Evolutionary conservation across 2,797 vertebrate species (phyloP).

Genomic region (Spondyliosoma cantharus): DNA sequence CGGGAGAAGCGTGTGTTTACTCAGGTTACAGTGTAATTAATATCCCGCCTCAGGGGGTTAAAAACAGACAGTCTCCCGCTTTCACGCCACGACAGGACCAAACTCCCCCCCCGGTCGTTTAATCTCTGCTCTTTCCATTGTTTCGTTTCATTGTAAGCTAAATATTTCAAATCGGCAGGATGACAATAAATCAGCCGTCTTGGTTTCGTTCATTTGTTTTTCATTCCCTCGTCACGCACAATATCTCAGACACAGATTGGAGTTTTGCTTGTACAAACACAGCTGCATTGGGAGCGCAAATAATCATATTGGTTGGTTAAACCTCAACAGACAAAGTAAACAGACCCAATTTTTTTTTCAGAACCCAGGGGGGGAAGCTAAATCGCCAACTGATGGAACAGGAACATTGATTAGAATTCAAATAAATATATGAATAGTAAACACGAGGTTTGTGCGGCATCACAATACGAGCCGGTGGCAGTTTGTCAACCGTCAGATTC

Average conservation of each 20-base stretch:
- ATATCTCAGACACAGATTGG: conserved; percentile 65
- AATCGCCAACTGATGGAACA: conserved; percentile 43
- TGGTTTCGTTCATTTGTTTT: conserved; percentile 63
- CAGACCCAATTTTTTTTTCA: conserved; percentile 40
- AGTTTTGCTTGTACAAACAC: conserved; percentile 71
- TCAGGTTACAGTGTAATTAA: conserved; percentile 52
- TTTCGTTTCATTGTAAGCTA: conserved; percentile 47
- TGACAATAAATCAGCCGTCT: conserved; percentile 42
- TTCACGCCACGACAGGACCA: not conserved
- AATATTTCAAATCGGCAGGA: conserved; percentile 54
- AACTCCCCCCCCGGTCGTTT: conserved; percentile 4
- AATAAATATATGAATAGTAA: conserved; percentile 33
- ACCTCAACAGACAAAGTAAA: conserved; percentile 64
- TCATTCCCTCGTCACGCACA: conserved; percentile 59
- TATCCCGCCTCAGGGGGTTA: conserved; percentile 33
- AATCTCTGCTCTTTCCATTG: conserved; percentile 30
- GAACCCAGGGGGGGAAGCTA: not conserved
- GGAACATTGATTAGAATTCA: conserved; percentile 36
- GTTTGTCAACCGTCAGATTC: not conserved
- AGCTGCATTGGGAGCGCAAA: conserved; percentile 68
- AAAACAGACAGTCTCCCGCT: not conserved
- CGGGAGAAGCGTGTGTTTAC: conserved; percentile 33
- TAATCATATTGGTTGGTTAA: conserved; percentile 74
- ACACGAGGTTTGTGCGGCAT: not conserved
- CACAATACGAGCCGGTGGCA: not conserved